These are phyloP conservation scores for Physella acuta DNA, from an alignment of 1,140 invertebrate species.

Conservation along the genomic window DNA sequence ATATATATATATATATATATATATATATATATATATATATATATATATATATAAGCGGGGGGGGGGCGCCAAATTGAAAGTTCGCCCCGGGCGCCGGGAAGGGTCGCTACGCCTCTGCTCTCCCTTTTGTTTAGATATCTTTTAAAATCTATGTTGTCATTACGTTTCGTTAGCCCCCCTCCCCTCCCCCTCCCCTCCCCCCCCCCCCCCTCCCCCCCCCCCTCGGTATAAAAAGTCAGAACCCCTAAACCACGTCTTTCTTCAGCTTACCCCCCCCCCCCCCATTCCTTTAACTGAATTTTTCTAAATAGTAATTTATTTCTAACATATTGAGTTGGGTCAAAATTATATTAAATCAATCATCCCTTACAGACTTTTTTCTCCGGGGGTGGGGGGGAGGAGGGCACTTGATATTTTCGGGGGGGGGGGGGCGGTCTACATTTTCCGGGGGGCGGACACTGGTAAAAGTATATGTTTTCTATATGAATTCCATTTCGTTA, in stretches of 20 bases:
- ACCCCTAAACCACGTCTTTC: neutral
- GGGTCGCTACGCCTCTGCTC: neutral
- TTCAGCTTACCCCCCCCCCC: neutral
- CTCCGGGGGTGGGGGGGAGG: too few species aligned
- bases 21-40: too few species aligned
- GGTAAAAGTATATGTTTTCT: too few species aligned
- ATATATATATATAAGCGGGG: neutral
- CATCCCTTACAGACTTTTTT: too few species aligned
- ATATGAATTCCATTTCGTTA: too few species aligned
- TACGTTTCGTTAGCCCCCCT: neutral
- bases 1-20: too few species aligned
- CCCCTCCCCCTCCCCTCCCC: constrained; percentile 2
- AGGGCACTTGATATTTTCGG: too few species aligned
- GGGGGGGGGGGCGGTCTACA: too few species aligned
- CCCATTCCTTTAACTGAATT: neutral
- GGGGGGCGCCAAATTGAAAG: neutral
- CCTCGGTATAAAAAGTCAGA: neutral
- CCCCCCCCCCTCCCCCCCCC: constrained; percentile 1
- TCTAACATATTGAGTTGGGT: too few species aligned
- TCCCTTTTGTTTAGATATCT: neutral
- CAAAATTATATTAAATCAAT: too few species aligned
- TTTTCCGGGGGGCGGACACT: too few species aligned
- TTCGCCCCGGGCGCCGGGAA: neutral
- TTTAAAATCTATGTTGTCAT: neutral
- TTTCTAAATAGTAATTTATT: too few species aligned